Conservation (phyloP, 2,797 vertebrate genomes). For the Xenentodon cancila region DNA sequence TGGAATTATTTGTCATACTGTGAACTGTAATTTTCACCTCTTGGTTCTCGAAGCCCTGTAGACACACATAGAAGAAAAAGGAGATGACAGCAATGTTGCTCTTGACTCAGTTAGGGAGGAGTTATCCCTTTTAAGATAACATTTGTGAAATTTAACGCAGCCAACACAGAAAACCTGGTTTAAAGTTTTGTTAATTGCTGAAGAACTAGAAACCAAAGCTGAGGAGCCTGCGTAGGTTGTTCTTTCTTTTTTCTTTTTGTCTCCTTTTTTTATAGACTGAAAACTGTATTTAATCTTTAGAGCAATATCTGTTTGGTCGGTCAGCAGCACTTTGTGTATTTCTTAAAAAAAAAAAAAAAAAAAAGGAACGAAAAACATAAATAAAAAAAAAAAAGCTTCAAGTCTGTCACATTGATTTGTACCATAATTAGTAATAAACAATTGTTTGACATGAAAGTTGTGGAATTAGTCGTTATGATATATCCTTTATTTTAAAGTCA, state of each 20-base stretch:
- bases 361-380: conserved; percentile 64
- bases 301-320: conserved; percentile 99
- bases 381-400: conserved; percentile 83
- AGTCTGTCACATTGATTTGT: conserved; percentile 99
- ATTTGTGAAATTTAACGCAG: conserved; percentile 58
- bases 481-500: too few species aligned
- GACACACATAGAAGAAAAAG: conserved; percentile 56
- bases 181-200: conserved; percentile 78
- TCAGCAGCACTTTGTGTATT: conserved; percentile 99
- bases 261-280: conserved; percentile 87
- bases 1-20: conserved; percentile 59
- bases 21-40: conserved; percentile 53
- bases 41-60: conserved; percentile 69
- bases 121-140: conserved; percentile 40
- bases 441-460: conserved; percentile 95
- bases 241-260: conserved; percentile 74
- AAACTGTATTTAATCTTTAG: conserved; percentile 97
- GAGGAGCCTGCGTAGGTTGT: conserved; percentile 95
- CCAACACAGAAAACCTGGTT: conserved; percentile 58
- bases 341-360: conserved; percentile 80
- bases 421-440: conserved; percentile 99
- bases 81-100: conserved; percentile 82
- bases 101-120: conserved; percentile 82
- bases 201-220: conserved; percentile 99
- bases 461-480: conserved; percentile 6